Evolutionary conservation across 2,797 vertebrate species (phyloP).

Genomic region (Acanthis flammea): DNA sequence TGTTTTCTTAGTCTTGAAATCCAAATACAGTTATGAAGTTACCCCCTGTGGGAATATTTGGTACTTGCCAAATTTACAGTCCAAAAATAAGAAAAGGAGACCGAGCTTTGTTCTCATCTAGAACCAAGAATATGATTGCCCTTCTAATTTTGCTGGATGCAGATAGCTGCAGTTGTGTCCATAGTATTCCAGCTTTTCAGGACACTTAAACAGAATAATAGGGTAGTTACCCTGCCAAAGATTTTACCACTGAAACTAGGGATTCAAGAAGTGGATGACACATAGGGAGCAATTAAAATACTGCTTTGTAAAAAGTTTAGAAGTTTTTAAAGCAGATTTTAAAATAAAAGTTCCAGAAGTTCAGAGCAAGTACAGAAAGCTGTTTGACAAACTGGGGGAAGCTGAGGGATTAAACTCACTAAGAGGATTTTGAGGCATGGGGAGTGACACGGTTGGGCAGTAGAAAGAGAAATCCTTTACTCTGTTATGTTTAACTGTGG

Average conservation of each 20-base stretch:
- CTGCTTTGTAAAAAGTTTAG: background rate
- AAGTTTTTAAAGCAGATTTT: background rate
- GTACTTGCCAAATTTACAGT: background rate
- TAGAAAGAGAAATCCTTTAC: slow-evolving; percentile 53
- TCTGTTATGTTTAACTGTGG: slow-evolving; percentile 22
- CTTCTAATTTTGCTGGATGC: background rate
- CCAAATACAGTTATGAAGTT: background rate
- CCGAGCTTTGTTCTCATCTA: background rate
- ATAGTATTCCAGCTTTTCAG: background rate
- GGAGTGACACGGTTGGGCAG: slow-evolving; percentile 38
- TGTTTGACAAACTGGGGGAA: slow-evolving; percentile 8
- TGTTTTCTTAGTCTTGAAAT: background rate
- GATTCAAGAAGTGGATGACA: background rate
- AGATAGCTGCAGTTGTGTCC: background rate
- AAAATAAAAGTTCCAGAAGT: slow-evolving; percentile 26
- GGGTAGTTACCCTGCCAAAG: background rate
- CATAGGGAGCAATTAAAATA: slow-evolving; percentile 17
- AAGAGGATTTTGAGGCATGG: slow-evolving; percentile 52
- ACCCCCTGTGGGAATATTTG: background rate
- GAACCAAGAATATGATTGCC: background rate
- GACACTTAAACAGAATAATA: background rate
- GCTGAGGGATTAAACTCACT: slow-evolving; percentile 24
- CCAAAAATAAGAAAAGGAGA: background rate
- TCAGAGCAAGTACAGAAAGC: slow-evolving; percentile 5
- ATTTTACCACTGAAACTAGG: background rate